phyloP scores from a whole-genome alignment of 2,113 vertebrate genomes.

The Bagarius yarrelli region DNA sequence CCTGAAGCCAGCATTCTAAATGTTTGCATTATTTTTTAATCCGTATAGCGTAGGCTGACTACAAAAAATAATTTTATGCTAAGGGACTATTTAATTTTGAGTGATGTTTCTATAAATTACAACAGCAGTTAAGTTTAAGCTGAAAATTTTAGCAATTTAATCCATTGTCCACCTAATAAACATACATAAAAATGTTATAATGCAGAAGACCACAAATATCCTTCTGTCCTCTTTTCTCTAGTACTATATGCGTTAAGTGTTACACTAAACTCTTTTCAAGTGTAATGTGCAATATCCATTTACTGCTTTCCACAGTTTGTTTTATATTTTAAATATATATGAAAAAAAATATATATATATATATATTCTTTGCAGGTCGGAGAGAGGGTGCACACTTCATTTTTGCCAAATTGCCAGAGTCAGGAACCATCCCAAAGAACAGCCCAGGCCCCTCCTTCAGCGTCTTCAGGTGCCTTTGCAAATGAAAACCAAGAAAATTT shows the following conservation, averaged over 20 bases:
- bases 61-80: background rate
- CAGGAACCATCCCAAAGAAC: background rate
- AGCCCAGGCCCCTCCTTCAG: constrained; percentile 6
- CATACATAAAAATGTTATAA: background rate
- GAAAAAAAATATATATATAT: background rate
- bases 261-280: background rate
- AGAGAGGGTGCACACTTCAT: background rate
- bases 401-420: background rate
- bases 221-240: background rate
- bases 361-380: constrained; percentile 26
- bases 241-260: background rate
- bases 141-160: background rate
- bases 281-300: background rate
- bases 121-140: background rate
- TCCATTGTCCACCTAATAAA: background rate
- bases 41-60: background rate
- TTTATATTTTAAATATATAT: background rate
- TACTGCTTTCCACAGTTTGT: background rate
- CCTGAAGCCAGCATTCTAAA: background rate
- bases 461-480: constrained; percentile 1
- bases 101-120: background rate
- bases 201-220: background rate
- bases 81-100: background rate
- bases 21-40: background rate
- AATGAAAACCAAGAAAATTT: constrained; percentile 35